These are phyloP conservation scores for Dorcus hopei DNA, from an alignment of 2,888 invertebrate species.

Conservation along the genomic window DNA sequence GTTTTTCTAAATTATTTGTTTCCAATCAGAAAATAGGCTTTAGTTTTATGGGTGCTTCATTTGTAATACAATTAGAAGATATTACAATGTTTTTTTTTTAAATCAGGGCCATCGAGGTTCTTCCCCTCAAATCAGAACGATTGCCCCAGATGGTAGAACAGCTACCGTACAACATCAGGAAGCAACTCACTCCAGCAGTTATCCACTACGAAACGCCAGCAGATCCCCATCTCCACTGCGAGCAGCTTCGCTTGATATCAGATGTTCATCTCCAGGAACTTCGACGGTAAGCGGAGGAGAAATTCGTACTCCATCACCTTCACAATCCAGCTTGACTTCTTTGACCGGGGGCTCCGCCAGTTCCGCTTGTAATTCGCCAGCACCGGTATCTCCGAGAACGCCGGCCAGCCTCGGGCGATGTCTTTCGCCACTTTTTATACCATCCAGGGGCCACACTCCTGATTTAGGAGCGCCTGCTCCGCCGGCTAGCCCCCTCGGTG, in stretches of 20 bases:
- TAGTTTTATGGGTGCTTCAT: too few relatives aligned
- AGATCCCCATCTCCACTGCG: constrained; percentile 77
- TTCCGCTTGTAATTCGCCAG: constrained; percentile 47
- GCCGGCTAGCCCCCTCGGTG: constrained; percentile 66
- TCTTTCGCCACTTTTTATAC: constrained; percentile 74
- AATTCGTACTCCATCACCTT: constrained; percentile 61
- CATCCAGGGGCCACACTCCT: constrained; percentile 54
- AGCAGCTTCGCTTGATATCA: constrained; percentile 73
- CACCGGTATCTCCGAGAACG: constrained; percentile 40
- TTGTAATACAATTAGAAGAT: too few relatives aligned
- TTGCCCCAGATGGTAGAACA: constrained; percentile 74
- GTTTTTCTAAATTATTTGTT: neutral
- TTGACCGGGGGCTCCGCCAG: constrained; percentile 50
- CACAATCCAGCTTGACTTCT: constrained; percentile 70
- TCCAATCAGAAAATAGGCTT: neutral
- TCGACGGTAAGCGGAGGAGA: constrained; percentile 40
- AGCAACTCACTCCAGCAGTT: constrained; percentile 43
- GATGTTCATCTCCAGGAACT: constrained; percentile 58
- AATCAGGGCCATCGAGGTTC: constrained; percentile 72
- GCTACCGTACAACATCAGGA: constrained; percentile 47
- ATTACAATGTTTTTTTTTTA: neutral
- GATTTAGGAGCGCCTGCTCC: constrained; percentile 49
- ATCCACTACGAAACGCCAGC: constrained; percentile 53
- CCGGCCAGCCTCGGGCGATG: constrained; percentile 54
- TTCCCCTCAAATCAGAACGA: constrained; percentile 80